Conservation (phyloP, 2,888 invertebrate genomes). For the Ochlodes sylvanus region DNA sequence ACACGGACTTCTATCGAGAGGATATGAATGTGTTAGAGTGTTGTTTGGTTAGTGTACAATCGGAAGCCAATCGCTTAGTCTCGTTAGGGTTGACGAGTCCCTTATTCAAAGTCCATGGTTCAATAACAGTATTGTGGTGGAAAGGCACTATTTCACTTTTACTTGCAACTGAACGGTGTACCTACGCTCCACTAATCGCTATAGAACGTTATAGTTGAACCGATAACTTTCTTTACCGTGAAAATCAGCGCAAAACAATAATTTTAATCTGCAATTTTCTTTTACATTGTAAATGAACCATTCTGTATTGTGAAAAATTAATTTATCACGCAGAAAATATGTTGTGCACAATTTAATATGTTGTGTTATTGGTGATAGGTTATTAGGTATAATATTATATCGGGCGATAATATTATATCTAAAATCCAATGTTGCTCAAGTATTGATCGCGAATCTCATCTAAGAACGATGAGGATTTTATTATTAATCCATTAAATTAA, state of each 20-base stretch:
- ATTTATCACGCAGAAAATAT: too few species aligned
- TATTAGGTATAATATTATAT: too few species aligned
- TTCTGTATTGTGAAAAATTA: not conserved
- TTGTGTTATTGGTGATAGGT: too few species aligned
- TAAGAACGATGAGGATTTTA: too few species aligned
- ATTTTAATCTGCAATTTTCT: constrained; percentile 25
- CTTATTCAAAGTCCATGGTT: not conserved
- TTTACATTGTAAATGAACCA: not conserved
- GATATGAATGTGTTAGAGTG: too few species aligned
- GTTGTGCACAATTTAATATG: too few species aligned
- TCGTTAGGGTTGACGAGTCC: constrained; percentile 3
- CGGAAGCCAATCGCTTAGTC: not conserved
- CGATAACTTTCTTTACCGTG: constrained; percentile 66
- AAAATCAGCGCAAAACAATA: constrained; percentile 43
- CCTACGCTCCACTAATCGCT: constrained; percentile 68
- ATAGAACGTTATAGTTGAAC: constrained; percentile 65
- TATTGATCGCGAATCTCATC: too few species aligned
- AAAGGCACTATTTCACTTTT: constrained; percentile 67
- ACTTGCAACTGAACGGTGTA: constrained; percentile 55
- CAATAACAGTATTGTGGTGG: constrained; percentile 27
- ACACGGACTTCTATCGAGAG: too few species aligned
- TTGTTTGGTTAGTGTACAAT: not conserved
- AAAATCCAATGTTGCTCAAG: too few species aligned
- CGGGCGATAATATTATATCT: too few species aligned
- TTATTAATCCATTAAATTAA: too few species aligned